A percentile compares a stretch with the other conserved stretches of the same genome.
These are phyloP conservation scores for Synanthedon tipuliformis DNA, from an alignment of 2,888 invertebrate species.

Conservation along the genomic window DNA sequence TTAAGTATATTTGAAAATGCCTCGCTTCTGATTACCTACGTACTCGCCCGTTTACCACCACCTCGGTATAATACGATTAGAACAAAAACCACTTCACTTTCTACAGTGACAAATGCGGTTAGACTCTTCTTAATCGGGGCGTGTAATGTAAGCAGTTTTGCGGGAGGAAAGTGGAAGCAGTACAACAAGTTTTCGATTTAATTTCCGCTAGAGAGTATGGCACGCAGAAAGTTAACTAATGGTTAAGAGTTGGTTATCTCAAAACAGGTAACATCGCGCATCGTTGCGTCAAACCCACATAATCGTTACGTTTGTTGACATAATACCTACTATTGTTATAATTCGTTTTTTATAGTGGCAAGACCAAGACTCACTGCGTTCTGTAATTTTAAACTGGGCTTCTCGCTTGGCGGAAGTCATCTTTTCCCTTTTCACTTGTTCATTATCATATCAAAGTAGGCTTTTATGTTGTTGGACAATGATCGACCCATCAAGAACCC, in stretches of 20 bases:
- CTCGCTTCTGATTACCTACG: constrained; percentile 21
- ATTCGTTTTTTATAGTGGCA: not conserved
- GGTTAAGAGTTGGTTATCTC: not conserved
- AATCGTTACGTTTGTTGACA: not conserved
- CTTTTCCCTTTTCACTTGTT: too few species aligned
- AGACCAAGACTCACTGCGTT: too few species aligned
- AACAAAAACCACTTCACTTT: constrained; percentile 13
- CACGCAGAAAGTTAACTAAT: constrained; percentile 3
- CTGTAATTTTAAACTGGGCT: too few species aligned
- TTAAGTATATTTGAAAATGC: constrained; percentile 29
- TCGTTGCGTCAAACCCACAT: not conserved
- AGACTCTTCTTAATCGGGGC: constrained; percentile 22
- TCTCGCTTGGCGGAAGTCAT: too few species aligned
- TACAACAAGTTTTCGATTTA: constrained; percentile 30
- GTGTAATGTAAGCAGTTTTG: constrained; percentile 29
- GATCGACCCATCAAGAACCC: too few species aligned
- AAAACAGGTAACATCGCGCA: not conserved
- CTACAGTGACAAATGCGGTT: constrained; percentile 9
- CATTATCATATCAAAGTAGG: too few species aligned
- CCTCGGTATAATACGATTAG: constrained; percentile 18
- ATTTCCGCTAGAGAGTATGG: constrained; percentile 33
- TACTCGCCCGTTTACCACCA: constrained; percentile 12
- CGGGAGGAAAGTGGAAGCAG: constrained; percentile 35
- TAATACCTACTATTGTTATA: not conserved
- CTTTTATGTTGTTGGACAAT: too few species aligned